Evolutionary conservation across 2,113 vertebrate species (phyloP).

Genomic region (Cebus imitator): DNA sequence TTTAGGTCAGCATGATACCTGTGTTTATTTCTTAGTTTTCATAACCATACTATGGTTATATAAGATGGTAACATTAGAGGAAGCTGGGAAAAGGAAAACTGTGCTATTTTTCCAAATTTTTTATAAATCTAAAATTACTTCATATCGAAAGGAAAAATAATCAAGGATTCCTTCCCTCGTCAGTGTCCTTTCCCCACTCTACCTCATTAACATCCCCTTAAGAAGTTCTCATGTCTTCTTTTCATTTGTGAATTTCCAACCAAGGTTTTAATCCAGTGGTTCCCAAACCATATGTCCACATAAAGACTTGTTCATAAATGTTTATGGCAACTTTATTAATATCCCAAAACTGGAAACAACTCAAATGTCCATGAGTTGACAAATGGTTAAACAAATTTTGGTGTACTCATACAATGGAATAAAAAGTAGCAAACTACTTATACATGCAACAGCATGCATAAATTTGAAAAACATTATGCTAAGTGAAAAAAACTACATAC

Average conservation of each 20-base stretch:
- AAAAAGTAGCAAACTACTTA: not conserved
- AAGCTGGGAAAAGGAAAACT: conserved; percentile 23
- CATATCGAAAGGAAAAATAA: not conserved
- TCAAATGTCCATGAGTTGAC: not conserved
- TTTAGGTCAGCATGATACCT: not conserved
- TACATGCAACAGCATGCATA: not conserved
- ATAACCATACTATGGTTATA: not conserved
- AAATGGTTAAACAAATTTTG: not conserved
- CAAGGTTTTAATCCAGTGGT: not conserved
- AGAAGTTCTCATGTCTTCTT: not conserved
- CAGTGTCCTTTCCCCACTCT: not conserved
- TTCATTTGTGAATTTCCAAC: not conserved
- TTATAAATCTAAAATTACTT: not conserved
- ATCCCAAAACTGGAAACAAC: not conserved
- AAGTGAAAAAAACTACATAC: not conserved
- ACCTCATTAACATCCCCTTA: not conserved
- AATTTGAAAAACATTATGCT: not conserved
- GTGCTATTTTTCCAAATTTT: not conserved
- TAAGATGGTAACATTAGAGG: not conserved
- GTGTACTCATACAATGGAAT: not conserved
- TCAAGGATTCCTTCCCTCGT: not conserved
- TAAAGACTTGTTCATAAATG: conserved; percentile 3
- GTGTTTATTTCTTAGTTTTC: conserved; percentile 18
- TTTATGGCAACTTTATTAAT: conserved; percentile 5
- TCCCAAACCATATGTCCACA: not conserved